Conservation (phyloP, 2,888 invertebrate genomes). For the Archaeoteleia sp. region DNA sequence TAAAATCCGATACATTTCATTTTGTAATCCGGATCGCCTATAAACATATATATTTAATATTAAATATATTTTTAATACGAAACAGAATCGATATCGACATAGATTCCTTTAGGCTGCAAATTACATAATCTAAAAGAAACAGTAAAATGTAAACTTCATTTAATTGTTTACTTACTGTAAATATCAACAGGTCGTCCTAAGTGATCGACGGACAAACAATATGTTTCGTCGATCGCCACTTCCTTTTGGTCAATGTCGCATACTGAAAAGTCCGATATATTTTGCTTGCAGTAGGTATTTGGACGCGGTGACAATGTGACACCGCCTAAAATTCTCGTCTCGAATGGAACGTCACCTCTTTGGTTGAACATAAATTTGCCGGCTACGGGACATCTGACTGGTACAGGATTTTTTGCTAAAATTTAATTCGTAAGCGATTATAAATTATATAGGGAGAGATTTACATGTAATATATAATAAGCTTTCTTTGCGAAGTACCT, state of each 20-base stretch:
- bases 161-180: slow-evolving; percentile 84
- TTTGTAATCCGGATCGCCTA: slow-evolving; percentile 93
- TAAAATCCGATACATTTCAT: slow-evolving; percentile 98
- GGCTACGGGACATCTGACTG: slow-evolving; percentile 95
- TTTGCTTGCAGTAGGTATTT: slow-evolving; percentile 92
- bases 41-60: slow-evolving; percentile 20
- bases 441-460: too few species aligned
- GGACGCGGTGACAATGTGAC: slow-evolving; percentile 95
- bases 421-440: too few species aligned
- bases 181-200: slow-evolving; percentile 96
- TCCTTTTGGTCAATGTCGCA: slow-evolving; percentile 95
- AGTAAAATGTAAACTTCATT: too few species aligned
- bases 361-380: slow-evolving; percentile 97
- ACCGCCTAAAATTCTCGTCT: slow-evolving; percentile 95
- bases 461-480: too few species aligned
- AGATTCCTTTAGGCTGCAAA: too few species aligned
- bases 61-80: too few species aligned
- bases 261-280: slow-evolving; percentile 96
- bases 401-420: slow-evolving; percentile 88
- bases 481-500: too few species aligned
- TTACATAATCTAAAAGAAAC: too few species aligned
- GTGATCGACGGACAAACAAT: slow-evolving; percentile 97
- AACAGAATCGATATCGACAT: too few species aligned
- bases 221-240: slow-evolving; percentile 94
- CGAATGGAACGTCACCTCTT: slow-evolving; percentile 91